Conservation (phyloP, 92 coral and sea anemone genomes). For the Zoanthus solanderi region DNA sequence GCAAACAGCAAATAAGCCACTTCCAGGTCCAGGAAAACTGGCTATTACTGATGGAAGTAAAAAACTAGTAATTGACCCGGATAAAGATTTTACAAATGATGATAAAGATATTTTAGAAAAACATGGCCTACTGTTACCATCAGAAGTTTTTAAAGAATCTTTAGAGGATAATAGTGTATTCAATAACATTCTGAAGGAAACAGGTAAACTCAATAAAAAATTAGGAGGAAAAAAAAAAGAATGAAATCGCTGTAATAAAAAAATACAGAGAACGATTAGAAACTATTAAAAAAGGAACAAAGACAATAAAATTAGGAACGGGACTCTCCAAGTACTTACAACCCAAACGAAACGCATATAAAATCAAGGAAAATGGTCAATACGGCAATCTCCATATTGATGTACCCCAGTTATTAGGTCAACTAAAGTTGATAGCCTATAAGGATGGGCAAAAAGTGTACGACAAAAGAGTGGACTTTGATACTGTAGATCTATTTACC, state of each 20-base stretch:
- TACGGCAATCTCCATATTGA: not conserved
- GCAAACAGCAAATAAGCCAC: not conserved
- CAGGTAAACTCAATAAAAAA: slow-evolving; percentile 1
- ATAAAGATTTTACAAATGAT: slow-evolving; percentile 21
- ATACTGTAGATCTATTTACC: too few species aligned
- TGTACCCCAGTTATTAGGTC: too few species aligned
- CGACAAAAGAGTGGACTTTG: too few species aligned
- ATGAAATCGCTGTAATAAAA: not conserved
- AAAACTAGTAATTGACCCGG: not conserved
- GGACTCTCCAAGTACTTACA: not conserved
- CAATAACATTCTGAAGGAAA: not conserved
- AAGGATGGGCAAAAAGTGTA: too few species aligned
- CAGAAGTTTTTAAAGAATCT: not conserved
- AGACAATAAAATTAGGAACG: not conserved
- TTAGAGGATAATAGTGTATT: not conserved
- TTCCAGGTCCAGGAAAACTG: not conserved
- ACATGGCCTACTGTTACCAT: not conserved
- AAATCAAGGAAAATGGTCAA: not conserved
- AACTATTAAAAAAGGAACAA: not conserved
- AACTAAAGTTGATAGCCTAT: too few species aligned
- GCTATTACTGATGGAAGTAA: not conserved
- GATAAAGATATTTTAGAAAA: slow-evolving; percentile 1
- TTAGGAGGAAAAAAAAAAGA: not conserved
- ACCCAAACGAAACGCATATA: not conserved
- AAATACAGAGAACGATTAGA: not conserved